These are phyloP conservation scores for Platygyra sinensis DNA, from an alignment of 64 coral and sea anemone genomes.

Conservation along the genomic window DNA sequence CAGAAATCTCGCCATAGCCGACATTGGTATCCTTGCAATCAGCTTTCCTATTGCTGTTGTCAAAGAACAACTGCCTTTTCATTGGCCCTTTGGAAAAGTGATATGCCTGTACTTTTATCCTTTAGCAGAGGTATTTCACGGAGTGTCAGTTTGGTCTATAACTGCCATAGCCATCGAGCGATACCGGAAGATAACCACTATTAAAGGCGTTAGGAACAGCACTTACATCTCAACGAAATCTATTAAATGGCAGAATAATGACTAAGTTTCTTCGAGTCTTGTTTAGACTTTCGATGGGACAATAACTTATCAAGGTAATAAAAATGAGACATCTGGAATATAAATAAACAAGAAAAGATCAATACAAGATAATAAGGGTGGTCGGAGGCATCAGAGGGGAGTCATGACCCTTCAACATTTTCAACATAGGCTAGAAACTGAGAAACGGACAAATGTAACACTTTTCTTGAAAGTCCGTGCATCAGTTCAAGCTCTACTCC, in stretches of 20 bases:
- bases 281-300: too few relatives aligned
- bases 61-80: not conserved
- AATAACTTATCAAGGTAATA: too few relatives aligned
- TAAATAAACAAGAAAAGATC: too few relatives aligned
- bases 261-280: too few relatives aligned
- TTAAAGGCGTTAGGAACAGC: not conserved
- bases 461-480: too few relatives aligned
- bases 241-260: slow-evolving; percentile 8
- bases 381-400: too few relatives aligned
- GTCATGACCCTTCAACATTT: too few relatives aligned
- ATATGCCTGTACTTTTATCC: slow-evolving; percentile 48
- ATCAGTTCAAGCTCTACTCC: too few relatives aligned
- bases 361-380: too few relatives aligned
- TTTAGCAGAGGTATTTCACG: slow-evolving; percentile 47
- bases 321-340: too few relatives aligned
- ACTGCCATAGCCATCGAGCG: slow-evolving; percentile 60
- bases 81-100: slow-evolving; percentile 46
- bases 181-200: slow-evolving; percentile 39
- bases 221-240: not conserved
- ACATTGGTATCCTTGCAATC: slow-evolving; percentile 41
- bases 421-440: too few relatives aligned
- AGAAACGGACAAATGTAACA: too few relatives aligned
- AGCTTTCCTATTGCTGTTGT: slow-evolving; percentile 57
- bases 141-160: slow-evolving; percentile 55
- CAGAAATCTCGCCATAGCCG: slow-evolving; percentile 55